phyloP scores from a whole-genome alignment of 2,113 vertebrate species.

The Eupsittula cactorum region DNA sequence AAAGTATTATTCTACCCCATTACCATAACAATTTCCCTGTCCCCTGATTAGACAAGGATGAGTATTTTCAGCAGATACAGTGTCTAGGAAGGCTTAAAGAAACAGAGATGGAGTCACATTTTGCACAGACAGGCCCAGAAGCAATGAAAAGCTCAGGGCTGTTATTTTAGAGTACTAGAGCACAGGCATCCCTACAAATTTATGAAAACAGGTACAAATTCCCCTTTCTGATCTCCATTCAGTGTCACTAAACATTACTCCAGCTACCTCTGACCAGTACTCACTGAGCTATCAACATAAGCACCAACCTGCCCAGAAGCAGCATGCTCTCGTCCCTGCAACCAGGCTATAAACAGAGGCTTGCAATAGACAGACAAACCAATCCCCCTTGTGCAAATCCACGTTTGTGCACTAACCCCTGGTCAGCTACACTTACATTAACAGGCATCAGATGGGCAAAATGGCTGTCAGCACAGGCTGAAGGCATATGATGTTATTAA shows the following conservation, averaged over 20 bases:
- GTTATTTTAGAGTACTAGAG: neutral
- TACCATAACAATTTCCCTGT: constrained; percentile 22
- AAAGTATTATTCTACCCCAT: constrained; percentile 45
- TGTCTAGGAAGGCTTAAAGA: neutral
- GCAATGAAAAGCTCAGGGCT: neutral
- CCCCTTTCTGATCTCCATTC: neutral
- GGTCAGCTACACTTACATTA: neutral
- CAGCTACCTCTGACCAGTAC: neutral
- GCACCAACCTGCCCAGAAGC: neutral
- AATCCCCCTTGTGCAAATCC: accelerated
- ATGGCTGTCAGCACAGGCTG: neutral
- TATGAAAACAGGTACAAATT: accelerated
- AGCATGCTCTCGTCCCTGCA: accelerated
- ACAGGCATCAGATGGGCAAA: neutral
- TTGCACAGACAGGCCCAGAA: neutral
- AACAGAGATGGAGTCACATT: neutral
- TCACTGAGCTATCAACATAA: accelerated
- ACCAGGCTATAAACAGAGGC: no score
- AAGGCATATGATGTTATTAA: no score
- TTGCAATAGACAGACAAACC: accelerated
- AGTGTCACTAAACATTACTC: neutral
- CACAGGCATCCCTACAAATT: neutral
- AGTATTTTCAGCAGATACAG: neutral
- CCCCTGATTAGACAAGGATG: constrained; percentile 8
- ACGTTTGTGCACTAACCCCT: neutral